A percentile compares a stretch with the other conserved stretches of the same genome.
These are phyloP conservation scores for Eptesicus fuscus DNA, from an alignment of 2,113 vertebrate genomes.

Conservation along the genomic window DNA sequence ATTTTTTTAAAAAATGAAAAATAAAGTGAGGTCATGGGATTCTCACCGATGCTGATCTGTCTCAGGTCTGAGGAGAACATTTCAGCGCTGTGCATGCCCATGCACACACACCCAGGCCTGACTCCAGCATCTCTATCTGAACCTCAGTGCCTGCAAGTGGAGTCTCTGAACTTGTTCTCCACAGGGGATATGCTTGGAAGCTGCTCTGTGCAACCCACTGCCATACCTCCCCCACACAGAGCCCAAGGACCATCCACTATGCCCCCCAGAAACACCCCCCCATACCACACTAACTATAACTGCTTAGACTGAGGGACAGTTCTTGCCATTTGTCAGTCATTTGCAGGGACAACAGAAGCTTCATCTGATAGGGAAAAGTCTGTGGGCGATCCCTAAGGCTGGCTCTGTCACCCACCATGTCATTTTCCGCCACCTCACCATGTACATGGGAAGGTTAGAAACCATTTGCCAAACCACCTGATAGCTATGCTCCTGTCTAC, in stretches of 20 bases:
- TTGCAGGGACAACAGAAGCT: not conserved
- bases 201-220: not conserved
- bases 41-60: not conserved
- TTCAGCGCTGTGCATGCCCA: not conserved
- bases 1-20: too few species aligned
- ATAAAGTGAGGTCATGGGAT: not conserved
- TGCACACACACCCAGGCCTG: not conserved
- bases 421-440: not conserved
- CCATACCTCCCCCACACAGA: not conserved
- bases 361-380: not conserved
- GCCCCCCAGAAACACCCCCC: fast-evolving
- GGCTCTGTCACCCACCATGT: not conserved
- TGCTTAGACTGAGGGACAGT: not conserved
- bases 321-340: not conserved
- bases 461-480: not conserved
- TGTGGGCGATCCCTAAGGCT: not conserved
- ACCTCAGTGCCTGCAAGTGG: not conserved
- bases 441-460: not conserved
- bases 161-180: not conserved
- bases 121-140: not conserved
- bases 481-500: not conserved
- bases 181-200: not conserved
- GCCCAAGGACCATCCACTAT: not conserved
- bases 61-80: not conserved
- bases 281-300: not conserved